These are phyloP conservation scores for Saccostrea cuccullata DNA, from an alignment of 1,140 invertebrate species.

Conservation along the genomic window DNA sequence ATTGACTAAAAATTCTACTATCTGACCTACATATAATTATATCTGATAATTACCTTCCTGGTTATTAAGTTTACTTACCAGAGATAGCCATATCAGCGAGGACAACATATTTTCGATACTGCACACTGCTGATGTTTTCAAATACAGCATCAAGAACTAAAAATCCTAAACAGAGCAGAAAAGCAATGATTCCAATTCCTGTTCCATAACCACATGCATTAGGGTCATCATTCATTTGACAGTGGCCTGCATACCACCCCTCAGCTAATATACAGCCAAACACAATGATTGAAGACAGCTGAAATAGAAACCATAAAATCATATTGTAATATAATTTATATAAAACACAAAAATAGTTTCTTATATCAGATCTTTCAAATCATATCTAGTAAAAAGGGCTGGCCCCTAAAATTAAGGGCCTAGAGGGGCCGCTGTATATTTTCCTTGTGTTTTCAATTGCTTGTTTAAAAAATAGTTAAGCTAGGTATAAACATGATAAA, in stretches of 20 bases:
- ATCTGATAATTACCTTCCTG: too few species aligned
- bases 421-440: too few species aligned
- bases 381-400: too few species aligned
- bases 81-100: slow-evolving; percentile 93
- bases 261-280: slow-evolving; percentile 97
- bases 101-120: slow-evolving; percentile 96
- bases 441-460: too few species aligned
- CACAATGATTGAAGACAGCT: slow-evolving; percentile 97
- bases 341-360: too few species aligned
- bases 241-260: slow-evolving; percentile 88
- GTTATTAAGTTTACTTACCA: slow-evolving; percentile 81
- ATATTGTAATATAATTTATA: not conserved
- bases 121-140: slow-evolving; percentile 98
- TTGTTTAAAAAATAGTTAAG: too few species aligned
- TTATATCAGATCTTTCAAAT: too few species aligned
- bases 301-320: slow-evolving; percentile 76
- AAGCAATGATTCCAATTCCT: slow-evolving; percentile 94
- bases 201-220: slow-evolving; percentile 97
- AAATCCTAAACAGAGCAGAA: slow-evolving; percentile 93
- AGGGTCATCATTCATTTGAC: slow-evolving; percentile 92
- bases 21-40: not conserved
- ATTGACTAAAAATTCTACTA: not conserved
- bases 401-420: too few species aligned
- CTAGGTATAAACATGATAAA: too few species aligned
- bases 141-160: slow-evolving; percentile 95